phyloP scores from a whole-genome alignment of 2,797 vertebrate genomes.

The Chloroceryle inda region DNA sequence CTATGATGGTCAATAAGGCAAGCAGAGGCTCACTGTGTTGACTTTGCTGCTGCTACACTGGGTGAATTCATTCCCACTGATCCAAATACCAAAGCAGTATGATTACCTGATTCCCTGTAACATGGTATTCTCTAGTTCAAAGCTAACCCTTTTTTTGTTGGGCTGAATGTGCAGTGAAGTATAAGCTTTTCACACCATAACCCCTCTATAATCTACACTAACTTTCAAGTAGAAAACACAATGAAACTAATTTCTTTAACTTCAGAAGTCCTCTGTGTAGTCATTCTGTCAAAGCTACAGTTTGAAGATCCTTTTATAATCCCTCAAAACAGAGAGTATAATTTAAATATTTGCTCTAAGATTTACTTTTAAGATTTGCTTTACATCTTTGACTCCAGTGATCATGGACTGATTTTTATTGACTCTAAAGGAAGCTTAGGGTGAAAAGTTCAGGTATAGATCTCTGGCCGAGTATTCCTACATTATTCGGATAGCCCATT shows the following conservation, averaged over 20 bases:
- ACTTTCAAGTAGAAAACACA: not conserved
- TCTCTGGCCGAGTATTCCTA: not conserved
- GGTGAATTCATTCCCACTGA: not conserved
- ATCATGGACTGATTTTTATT: not conserved
- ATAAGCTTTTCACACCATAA: not conserved
- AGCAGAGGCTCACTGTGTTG: not conserved
- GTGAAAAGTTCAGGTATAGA: not conserved
- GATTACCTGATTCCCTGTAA: not conserved
- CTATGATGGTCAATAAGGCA: not conserved
- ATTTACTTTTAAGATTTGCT: not conserved
- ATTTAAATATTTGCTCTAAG: constrained; percentile 6
- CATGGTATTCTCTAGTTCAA: not conserved
- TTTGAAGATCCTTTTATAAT: not conserved
- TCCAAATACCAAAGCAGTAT: not conserved
- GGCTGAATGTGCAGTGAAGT: not conserved
- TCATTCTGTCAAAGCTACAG: not conserved
- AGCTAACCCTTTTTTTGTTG: not conserved
- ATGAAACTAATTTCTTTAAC: not conserved
- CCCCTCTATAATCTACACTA: not conserved
- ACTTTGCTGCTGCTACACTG: not conserved
- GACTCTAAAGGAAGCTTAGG: not conserved
- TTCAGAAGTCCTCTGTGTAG: not conserved
- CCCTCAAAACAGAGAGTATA: not conserved
- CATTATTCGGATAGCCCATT: not conserved
- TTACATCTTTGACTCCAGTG: not conserved